Percentiles rank a stretch among this genome's conserved stretches.
phyloP scores from a whole-genome alignment of 2,888 invertebrate genomes.

The Deroplatys truncata region DNA sequence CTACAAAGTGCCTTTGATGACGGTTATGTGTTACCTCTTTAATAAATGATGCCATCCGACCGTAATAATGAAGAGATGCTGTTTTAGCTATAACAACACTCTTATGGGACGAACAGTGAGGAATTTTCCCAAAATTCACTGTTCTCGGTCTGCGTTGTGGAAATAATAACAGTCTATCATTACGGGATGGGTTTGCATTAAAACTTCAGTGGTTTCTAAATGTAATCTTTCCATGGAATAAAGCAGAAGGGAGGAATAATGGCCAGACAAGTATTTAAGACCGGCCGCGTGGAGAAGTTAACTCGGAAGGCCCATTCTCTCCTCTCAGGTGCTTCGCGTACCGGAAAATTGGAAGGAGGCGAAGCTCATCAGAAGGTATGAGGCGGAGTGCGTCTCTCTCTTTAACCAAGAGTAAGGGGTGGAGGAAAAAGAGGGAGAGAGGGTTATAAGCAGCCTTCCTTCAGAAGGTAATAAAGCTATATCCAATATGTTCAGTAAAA shows the following conservation, averaged over 20 bases:
- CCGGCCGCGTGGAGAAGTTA: not conserved
- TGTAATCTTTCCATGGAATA: not conserved
- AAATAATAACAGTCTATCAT: not conserved
- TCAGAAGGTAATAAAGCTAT: not conserved
- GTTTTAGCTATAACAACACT: too few relatives aligned
- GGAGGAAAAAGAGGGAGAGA: not conserved
- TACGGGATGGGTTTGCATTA: not conserved
- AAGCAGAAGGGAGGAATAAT: not conserved
- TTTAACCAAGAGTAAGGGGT: not conserved
- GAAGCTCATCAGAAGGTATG: not conserved
- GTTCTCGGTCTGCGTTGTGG: not conserved
- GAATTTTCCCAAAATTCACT: not conserved
- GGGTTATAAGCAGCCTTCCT: not conserved
- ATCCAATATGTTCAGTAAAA: not conserved
- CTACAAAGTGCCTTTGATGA: too few relatives aligned
- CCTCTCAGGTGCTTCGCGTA: not conserved
- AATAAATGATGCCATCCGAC: too few relatives aligned
- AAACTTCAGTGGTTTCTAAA: not conserved
- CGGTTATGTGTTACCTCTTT: too few relatives aligned
- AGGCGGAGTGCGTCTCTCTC: not conserved
- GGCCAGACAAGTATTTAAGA: not conserved
- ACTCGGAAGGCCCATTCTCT: not conserved
- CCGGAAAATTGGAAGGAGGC: not conserved
- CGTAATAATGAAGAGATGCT: too few relatives aligned
- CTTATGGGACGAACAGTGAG: too few relatives aligned